phyloP scores from a whole-genome alignment of 2,113 vertebrate genomes.

The Lepidothrix coronata region DNA sequence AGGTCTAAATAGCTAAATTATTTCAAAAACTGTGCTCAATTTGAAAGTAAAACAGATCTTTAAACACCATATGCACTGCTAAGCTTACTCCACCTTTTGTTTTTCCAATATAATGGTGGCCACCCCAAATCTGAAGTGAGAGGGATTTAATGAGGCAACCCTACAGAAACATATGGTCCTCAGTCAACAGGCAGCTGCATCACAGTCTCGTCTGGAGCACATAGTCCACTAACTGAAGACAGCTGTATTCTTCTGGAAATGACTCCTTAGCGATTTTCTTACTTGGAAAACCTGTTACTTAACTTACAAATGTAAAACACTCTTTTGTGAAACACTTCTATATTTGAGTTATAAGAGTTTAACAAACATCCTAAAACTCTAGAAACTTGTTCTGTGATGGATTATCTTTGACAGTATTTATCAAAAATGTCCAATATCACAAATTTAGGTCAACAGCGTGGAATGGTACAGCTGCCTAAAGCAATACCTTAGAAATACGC shows the following conservation, averaged over 20 bases:
- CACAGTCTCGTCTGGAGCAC: background rate
- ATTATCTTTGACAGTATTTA: constrained; percentile 1
- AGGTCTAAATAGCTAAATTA: background rate
- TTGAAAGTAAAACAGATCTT: background rate
- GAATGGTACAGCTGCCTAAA: background rate
- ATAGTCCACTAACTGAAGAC: background rate
- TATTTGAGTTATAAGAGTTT: background rate
- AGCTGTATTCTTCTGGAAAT: background rate
- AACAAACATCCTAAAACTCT: background rate
- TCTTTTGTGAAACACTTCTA: background rate
- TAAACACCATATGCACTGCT: background rate
- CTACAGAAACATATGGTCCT: background rate
- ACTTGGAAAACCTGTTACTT: background rate
- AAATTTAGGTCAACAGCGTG: background rate
- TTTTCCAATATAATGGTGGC: background rate
- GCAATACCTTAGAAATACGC: background rate
- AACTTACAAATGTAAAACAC: background rate
- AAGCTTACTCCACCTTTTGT: background rate
- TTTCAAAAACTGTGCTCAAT: background rate
- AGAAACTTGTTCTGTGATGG: background rate
- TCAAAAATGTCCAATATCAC: background rate
- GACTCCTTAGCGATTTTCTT: background rate
- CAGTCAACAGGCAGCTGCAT: background rate
- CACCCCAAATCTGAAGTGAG: background rate
- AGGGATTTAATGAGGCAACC: background rate